These are phyloP conservation scores for Petroica traversi DNA, from an alignment of 2,113 vertebrate genomes.

Conservation along the genomic window DNA sequence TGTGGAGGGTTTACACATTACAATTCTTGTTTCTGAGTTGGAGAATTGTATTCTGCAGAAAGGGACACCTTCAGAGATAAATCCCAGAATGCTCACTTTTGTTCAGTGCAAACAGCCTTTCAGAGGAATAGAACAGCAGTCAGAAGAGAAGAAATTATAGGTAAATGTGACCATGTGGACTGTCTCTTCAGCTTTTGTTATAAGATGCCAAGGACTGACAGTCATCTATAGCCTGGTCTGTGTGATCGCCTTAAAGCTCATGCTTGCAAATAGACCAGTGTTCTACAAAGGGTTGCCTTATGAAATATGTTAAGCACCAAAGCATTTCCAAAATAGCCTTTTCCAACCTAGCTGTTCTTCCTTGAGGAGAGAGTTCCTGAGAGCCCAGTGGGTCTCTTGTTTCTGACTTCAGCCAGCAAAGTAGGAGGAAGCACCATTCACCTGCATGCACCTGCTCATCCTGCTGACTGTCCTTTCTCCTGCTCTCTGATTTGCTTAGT, in stretches of 20 bases:
- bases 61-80: not conserved
- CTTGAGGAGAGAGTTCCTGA: not conserved
- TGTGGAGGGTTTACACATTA: not conserved
- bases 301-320: not conserved
- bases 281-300: not conserved
- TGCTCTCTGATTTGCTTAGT: not conserved
- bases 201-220: not conserved
- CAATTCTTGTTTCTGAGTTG: not conserved
- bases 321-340: not conserved
- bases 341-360: not conserved
- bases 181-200: not conserved
- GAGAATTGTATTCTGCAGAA: not conserved
- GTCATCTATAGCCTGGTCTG: not conserved
- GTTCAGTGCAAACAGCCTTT: slow-evolving; percentile 2
- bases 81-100: not conserved
- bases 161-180: not conserved
- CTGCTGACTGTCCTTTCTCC: not conserved
- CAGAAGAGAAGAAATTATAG: not conserved
- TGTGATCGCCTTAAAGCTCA: not conserved
- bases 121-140: not conserved
- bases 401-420: not conserved
- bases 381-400: not conserved
- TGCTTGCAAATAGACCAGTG: not conserved
- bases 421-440: not conserved
- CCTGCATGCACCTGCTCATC: not conserved